Evolutionary conservation across 1,140 invertebrate species (phyloP), one percentile per base, ranked within the genome.

Genomic region (Camponotus vicinus): DNA sequence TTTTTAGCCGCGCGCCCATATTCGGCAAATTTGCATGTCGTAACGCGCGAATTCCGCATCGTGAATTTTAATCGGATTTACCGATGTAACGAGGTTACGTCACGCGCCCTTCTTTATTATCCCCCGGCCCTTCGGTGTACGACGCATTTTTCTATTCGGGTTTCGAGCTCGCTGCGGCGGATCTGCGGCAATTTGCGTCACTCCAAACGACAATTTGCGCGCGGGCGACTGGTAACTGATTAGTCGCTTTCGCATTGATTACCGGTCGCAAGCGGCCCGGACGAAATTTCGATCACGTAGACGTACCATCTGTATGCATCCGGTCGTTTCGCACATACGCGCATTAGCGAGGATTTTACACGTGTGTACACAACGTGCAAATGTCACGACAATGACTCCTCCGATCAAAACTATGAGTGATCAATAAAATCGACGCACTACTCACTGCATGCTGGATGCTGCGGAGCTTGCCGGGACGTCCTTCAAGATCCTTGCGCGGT

Each of bases 241-340:
- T 87, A 80, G 63, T 64, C 42, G 67, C 21, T 59, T 78, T 69
- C 32, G 82, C 88, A 89, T 86, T 89, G 88, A 89, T 89, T 89
- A 85, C 76, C 87, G 57, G 21, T 40, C 61, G 73, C 80, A 85
- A 89, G 86, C 59, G 66, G 59, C 18, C 34, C 49, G 4, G 73
- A 70, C 66, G 70, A 85, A 86, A 89, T 89, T 89, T 89, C 88
- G 88, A 73, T 88, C 88, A 89, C 88, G 88, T 89, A 89, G 59
- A 61, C n/a, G 40, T 57, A 15, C 27, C 76, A 86, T 88, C 70
- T 71, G 85, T 83, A 88, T 86, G 63, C 76, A 34, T 42, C 40
- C 55, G 40, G 55, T 37, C n/a, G 42, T 3, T 59, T 63, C 18
- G 63, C 37, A 59, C 34, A 64, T 86, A 73, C 37, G n/a, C 61